These are phyloP conservation scores for Cydia pomonella DNA, from an alignment of 1,140 invertebrate genomes.

Conservation along the genomic window DNA sequence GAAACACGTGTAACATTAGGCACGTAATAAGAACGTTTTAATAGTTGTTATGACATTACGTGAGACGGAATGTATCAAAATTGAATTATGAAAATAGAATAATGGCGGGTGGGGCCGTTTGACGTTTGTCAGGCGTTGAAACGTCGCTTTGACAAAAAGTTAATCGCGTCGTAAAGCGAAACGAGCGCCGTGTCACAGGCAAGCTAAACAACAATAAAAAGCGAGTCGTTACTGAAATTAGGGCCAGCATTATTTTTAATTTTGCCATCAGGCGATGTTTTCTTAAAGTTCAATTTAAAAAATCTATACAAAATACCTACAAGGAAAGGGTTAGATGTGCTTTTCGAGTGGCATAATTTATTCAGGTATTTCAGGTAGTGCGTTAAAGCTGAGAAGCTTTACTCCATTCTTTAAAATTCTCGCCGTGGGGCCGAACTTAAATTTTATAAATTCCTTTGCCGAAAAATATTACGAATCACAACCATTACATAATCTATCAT, in stretches of 20 bases:
- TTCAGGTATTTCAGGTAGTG: too few species aligned
- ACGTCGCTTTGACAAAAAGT: slow-evolving; percentile 75
- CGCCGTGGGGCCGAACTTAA: too few species aligned
- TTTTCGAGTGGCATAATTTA: too few species aligned
- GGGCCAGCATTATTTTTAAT: slow-evolving; percentile 2
- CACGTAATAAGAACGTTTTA: slow-evolving; percentile 52
- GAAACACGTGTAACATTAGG: slow-evolving; percentile 59
- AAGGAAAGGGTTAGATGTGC: background rate
- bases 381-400: too few species aligned
- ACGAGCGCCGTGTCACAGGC: slow-evolving; percentile 67
- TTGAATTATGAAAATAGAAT: slow-evolving; percentile 56
- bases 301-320: background rate
- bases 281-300: background rate
- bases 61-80: slow-evolving; percentile 71
- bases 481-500: too few species aligned
- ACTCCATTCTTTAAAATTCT: too few species aligned
- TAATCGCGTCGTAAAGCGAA: slow-evolving; percentile 69
- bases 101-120: slow-evolving; percentile 39
- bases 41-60: slow-evolving; percentile 70
- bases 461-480: too few species aligned
- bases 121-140: slow-evolving; percentile 47
- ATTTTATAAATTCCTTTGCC: too few species aligned
- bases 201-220: slow-evolving; percentile 58
- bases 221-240: slow-evolving; percentile 44
- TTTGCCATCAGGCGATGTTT: background rate